Base-by-base conservation (phyloP, 2,113 vertebrate genomes). In the Mixornis gularis region DNA sequence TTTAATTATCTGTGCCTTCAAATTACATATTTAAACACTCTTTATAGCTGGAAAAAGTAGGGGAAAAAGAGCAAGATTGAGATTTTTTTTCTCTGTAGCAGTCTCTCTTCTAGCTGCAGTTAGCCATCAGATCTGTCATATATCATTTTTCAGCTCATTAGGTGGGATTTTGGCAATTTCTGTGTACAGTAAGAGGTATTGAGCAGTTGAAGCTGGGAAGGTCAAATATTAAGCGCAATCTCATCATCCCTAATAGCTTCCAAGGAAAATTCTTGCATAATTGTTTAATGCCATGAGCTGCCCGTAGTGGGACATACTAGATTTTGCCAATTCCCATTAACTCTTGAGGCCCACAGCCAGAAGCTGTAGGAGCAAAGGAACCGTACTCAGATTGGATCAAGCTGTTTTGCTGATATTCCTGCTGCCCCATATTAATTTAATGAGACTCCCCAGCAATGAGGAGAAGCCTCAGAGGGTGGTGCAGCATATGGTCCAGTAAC, bases 211-310 rank as follows among this genome's bases (percentile, higher is more conserved):
- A 97, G 98, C 97, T 83, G 96, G 92, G 96, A 97, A 98, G 97
- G 97, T 97, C 97, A 98, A 98, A 98, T 98, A 98, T 98, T 98
- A 97, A 92, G 95, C 96, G 84, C 96, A 97, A 97, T 98, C 97
- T 97, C 97, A 96, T 97, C 97, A 96, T 98, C 98, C 95, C 90
- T 98, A 98, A 98, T 97, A 97, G 77, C 98, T 96, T 96, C 74
- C 98, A 97, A 98, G 98, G 97, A 98, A 98, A 98, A 98, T 98
- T 99, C 98, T 98, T 98, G 87, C 87, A 81, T 98, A 98, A 98
- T 98, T 97, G 97, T 98, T 95, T 94, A 97, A 94, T 94, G 95
- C 90, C 92, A 96, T 87, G 86, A 91, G 34, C 83, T 94, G 93
- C 91, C 89, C 85, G 90, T 96, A 86, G 74, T 93, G 73, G 58